These are phyloP conservation scores for Rhyacophila brunnea DNA, from an alignment of 1,140 invertebrate genomes.

Conservation along the genomic window DNA sequence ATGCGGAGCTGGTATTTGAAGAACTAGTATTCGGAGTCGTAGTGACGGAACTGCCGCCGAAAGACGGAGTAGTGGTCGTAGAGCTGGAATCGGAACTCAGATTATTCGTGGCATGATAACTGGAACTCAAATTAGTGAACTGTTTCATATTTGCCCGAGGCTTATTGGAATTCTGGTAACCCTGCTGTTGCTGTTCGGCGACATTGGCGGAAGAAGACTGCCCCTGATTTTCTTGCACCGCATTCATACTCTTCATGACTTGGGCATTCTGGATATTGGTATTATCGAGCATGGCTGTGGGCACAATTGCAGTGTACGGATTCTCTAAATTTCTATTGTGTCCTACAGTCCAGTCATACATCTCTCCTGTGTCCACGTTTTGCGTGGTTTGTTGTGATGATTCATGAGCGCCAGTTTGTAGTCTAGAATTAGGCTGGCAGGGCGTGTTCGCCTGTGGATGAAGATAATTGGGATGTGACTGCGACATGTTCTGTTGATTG, in stretches of 20 bases:
- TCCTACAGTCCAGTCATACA: background rate
- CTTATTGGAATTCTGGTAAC: conserved; percentile 5
- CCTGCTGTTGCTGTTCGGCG: conserved; percentile 8
- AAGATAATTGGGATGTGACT: conserved; percentile 45
- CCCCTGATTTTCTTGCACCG: background rate
- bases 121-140: conserved; percentile 15
- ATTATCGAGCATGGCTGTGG: background rate
- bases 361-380: no score
- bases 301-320: background rate
- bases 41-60: conserved; percentile 43
- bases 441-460: conserved; percentile 19
- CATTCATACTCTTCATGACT: background rate
- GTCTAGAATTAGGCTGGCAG: conserved; percentile 20
- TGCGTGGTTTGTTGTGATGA: background rate
- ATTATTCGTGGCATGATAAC: conserved; percentile 25
- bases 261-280: background rate
- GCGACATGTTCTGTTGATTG: conserved; percentile 39
- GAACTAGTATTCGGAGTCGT: conserved; percentile 48
- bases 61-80: conserved; percentile 46
- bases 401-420: no score
- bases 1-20: conserved; percentile 43
- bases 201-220: background rate
- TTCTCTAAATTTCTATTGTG: background rate
- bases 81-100: conserved; percentile 49
- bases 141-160: conserved; percentile 7